Conservation (phyloP, 1,140 invertebrate genomes). For the Ips nitidus region DNA sequence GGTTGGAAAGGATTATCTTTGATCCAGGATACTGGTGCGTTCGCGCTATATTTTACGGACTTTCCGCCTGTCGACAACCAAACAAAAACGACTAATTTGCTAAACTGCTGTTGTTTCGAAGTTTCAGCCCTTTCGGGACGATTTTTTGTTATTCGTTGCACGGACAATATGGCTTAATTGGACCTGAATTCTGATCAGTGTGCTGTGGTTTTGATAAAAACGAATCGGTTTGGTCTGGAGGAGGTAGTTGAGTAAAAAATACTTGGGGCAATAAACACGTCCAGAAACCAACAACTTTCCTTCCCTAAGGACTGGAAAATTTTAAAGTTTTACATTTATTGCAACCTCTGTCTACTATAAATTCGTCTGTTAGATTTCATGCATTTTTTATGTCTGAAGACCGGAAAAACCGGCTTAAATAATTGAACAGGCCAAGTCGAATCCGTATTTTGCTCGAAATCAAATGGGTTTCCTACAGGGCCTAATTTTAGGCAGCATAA, state of each 20-base stretch:
- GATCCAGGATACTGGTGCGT: constrained; percentile 21
- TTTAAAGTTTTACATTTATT: constrained; percentile 19
- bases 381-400: constrained; percentile 3
- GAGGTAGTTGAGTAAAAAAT: not conserved
- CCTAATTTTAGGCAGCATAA: not conserved
- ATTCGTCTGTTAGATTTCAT: constrained; percentile 17
- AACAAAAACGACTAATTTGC: constrained; percentile 32
- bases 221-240: not conserved
- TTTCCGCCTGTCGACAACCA: constrained; percentile 25
- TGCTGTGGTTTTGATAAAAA: not conserved
- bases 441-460: not conserved
- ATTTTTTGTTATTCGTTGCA: constrained; percentile 13
- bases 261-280: not conserved
- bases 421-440: constrained; percentile 1
- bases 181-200: constrained; percentile 18
- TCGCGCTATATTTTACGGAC: constrained; percentile 30
- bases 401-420: constrained; percentile 6
- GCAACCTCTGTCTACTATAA: constrained; percentile 4
- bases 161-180: constrained; percentile 27
- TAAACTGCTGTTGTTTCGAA: constrained; percentile 31
- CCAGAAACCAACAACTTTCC: not conserved
- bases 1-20: constrained; percentile 27
- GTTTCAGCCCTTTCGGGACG: not conserved
- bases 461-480: not conserved
- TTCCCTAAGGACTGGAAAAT: constrained; percentile 2